These are phyloP conservation scores for Phyllostomus hastatus DNA, from an alignment of 2,113 vertebrate genomes.

Conservation along the genomic window DNA sequence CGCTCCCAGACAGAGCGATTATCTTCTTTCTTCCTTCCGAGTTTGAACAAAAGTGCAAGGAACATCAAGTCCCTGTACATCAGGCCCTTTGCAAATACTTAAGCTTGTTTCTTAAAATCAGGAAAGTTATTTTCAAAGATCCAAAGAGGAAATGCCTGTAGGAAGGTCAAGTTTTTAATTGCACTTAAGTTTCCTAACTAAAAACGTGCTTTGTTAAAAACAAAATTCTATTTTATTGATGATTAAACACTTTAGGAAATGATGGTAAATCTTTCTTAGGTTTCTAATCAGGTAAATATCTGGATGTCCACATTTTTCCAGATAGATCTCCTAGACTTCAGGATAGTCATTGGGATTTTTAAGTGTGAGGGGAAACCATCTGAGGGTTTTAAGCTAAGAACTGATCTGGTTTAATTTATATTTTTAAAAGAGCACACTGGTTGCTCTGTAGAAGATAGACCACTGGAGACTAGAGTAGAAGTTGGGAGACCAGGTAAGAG, in stretches of 20 bases:
- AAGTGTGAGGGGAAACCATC: not conserved
- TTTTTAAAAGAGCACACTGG: not conserved
- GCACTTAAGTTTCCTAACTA: not conserved
- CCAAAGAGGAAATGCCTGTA: not conserved
- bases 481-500: not conserved
- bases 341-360: not conserved
- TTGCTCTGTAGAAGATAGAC: not conserved
- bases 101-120: not conserved
- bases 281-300: not conserved
- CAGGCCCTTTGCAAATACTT: not conserved
- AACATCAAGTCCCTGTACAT: not conserved
- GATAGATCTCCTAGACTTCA: not conserved
- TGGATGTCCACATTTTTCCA: not conserved
- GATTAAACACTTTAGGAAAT: not conserved
- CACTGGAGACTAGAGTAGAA: not conserved
- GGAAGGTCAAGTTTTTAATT: not conserved
- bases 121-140: slow-evolving; percentile 8
- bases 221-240: not conserved
- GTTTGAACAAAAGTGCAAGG: not conserved
- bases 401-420: not conserved
- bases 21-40: not conserved
- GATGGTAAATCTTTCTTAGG: not conserved
- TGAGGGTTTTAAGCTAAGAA: not conserved
- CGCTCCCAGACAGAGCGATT: not conserved
- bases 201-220: not conserved